These are phyloP conservation scores for Lampris megalopsis DNA, from an alignment of 2,113 vertebrate genomes.

Conservation along the genomic window DNA sequence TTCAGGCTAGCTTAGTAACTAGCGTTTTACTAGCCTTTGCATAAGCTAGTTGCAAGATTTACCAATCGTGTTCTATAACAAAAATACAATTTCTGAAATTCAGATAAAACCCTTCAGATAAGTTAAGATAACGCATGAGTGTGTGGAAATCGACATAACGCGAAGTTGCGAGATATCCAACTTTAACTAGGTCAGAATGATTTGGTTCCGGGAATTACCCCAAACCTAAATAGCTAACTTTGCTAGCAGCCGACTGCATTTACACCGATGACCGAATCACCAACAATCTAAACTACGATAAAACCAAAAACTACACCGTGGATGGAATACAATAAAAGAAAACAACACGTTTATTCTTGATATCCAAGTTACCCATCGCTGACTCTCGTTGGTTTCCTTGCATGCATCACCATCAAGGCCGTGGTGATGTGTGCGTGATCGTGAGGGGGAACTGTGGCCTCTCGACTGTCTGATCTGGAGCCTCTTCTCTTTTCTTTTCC, in stretches of 20 bases:
- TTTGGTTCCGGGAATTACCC: slow-evolving; percentile 31
- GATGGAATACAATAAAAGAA: neutral
- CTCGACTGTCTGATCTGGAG: slow-evolving; percentile 54
- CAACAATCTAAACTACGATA: neutral
- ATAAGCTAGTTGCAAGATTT: neutral
- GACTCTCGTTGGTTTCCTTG: slow-evolving; percentile 99
- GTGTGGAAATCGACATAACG: neutral
- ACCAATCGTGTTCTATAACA: neutral
- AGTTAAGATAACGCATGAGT: too few species aligned
- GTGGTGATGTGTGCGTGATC: slow-evolving; percentile 89
- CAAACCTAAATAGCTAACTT: slow-evolving; percentile 31
- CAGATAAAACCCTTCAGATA: too few species aligned
- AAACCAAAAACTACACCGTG: neutral
- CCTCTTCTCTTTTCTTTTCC: slow-evolving; percentile 55
- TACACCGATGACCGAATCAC: slow-evolving; percentile 7
- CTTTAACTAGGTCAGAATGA: neutral
- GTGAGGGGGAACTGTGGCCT: slow-evolving; percentile 84
- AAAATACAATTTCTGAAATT: too few species aligned
- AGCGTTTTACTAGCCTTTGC: slow-evolving; percentile 20
- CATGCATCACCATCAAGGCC: slow-evolving; percentile 99
- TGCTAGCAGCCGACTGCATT: slow-evolving; percentile 33
- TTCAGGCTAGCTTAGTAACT: slow-evolving; percentile 33
- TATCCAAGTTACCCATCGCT: slow-evolving; percentile 94
- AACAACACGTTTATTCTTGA: neutral
- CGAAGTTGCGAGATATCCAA: slow-evolving; percentile 30